Conservation (phyloP, 2,113 vertebrate genomes). For the Syngnathus typhle region DNA sequence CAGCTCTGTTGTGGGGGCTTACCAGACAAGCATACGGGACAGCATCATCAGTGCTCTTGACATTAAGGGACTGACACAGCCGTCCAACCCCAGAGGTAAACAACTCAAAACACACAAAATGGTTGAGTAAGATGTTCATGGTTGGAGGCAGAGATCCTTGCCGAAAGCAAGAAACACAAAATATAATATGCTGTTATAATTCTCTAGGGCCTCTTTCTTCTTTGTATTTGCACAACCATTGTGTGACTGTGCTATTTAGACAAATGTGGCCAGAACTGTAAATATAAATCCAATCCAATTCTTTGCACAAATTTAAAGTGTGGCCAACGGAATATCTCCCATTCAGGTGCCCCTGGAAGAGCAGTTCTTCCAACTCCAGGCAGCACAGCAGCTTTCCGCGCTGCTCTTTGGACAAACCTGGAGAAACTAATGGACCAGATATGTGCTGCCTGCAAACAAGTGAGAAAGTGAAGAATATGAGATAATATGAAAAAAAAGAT, state of each 20-base stretch:
- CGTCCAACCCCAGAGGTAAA: constrained; percentile 78
- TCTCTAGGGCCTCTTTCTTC: too few relatives aligned
- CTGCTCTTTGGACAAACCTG: constrained; percentile 95
- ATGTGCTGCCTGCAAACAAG: constrained; percentile 80
- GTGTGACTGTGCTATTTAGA: too few relatives aligned
- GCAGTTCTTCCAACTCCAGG: constrained; percentile 91
- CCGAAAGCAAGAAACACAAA: too few relatives aligned
- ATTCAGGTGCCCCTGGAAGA: constrained; percentile 83
- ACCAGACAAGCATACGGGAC: constrained; percentile 79
- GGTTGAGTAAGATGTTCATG: too few relatives aligned
- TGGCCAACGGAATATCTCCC: neutral
- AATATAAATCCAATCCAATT: neutral
- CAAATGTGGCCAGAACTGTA: neutral
- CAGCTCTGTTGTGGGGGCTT: constrained; percentile 79
- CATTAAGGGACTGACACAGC: constrained; percentile 87
- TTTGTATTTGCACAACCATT: too few relatives aligned
- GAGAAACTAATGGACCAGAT: constrained; percentile 98
- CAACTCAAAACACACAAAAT: neutral
- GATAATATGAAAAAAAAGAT: neutral
- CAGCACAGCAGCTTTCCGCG: constrained; percentile 88
- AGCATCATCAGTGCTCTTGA: constrained; percentile 83
- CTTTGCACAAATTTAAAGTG: neutral
- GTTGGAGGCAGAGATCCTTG: too few relatives aligned
- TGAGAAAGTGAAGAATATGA: neutral
- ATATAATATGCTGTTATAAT: too few relatives aligned